Evolutionary conservation across 1,140 invertebrate species (phyloP).

Genomic region (Ips typographus): DNA sequence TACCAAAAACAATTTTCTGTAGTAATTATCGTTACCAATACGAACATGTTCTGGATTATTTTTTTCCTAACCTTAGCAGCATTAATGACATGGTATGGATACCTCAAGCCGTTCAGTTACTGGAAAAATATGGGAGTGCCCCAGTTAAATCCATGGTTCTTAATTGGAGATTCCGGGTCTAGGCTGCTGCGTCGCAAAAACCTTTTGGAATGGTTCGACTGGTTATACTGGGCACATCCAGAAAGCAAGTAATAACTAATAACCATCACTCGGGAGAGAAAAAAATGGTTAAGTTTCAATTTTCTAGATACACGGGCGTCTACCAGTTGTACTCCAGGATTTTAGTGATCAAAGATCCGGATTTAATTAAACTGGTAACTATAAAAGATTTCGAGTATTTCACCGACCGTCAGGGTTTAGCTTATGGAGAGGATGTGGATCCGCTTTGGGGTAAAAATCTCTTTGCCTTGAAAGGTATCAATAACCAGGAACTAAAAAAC

Average conservation of each 20-base stretch:
- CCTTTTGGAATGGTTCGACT: conserved; percentile 3
- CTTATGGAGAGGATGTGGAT: conserved; percentile 53
- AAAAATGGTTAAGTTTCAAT: background rate
- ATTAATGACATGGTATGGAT: background rate
- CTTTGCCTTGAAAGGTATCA: conserved; percentile 56
- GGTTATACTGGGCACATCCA: conserved; percentile 17
- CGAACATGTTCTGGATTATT: too few relatives aligned
- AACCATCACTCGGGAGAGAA: background rate
- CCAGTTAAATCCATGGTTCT: conserved; percentile 22
- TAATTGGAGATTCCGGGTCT: conserved; percentile 25
- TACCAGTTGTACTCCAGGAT: conserved; percentile 57
- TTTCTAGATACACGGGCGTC: conserved; percentile 55
- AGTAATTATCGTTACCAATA: too few relatives aligned
- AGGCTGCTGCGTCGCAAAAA: conserved; percentile 11
- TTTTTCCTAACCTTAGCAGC: too few relatives aligned
- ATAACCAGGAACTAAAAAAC: background rate
- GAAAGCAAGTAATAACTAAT: conserved; percentile 15
- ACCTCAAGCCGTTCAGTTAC: conserved; percentile 19
- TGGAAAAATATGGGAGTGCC: conserved; percentile 24
- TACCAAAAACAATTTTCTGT: too few relatives aligned
- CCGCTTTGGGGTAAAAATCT: conserved; percentile 59
- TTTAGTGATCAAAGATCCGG: conserved; percentile 60
- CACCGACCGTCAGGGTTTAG: conserved; percentile 56
- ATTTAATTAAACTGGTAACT: conserved; percentile 60
- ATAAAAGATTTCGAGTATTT: conserved; percentile 70